A percentile compares a stretch with the other conserved stretches of the same genome.
These are phyloP conservation scores for Rhizomys pruinosus DNA, from an alignment of 2,113 vertebrate species.

Conservation along the genomic window DNA sequence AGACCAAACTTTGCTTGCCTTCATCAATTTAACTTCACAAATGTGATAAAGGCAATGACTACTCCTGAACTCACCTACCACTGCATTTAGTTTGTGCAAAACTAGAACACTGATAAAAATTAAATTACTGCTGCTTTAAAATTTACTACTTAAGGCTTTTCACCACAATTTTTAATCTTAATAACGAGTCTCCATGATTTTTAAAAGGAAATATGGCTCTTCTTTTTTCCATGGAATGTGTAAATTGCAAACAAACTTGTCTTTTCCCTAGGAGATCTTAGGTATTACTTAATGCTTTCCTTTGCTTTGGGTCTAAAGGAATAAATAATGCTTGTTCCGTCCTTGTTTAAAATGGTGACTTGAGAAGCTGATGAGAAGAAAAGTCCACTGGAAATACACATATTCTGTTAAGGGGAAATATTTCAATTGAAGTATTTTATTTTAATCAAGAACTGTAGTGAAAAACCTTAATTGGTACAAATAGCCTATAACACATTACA, in stretches of 20 bases:
- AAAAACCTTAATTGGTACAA: conserved; percentile 87
- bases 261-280: conserved; percentile 70
- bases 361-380: conserved; percentile 69
- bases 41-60: conserved; percentile 74
- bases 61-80: conserved; percentile 76
- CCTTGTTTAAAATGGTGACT: conserved; percentile 72
- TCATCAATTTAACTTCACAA: conserved; percentile 75
- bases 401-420: conserved; percentile 77
- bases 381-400: conserved; percentile 75
- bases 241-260: conserved; percentile 69
- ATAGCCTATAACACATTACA: conserved; percentile 76
- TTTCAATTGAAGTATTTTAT: conserved; percentile 68
- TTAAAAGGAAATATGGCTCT: conserved; percentile 81
- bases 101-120: conserved; percentile 82
- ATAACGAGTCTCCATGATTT: conserved; percentile 72
- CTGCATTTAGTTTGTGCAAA: conserved; percentile 83
- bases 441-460: conserved; percentile 86
- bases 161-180: conserved; percentile 84
- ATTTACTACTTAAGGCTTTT: conserved; percentile 87
- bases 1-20: conserved; percentile 77
- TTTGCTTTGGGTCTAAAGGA: conserved; percentile 71
- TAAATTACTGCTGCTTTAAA: conserved; percentile 82
- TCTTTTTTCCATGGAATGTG: conserved; percentile 82
- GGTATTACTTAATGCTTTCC: conserved; percentile 76
- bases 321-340: conserved; percentile 83